These are phyloP conservation scores for Nylanderia fulva DNA, from an alignment of 1,140 invertebrate species.

Conservation along the genomic window DNA sequence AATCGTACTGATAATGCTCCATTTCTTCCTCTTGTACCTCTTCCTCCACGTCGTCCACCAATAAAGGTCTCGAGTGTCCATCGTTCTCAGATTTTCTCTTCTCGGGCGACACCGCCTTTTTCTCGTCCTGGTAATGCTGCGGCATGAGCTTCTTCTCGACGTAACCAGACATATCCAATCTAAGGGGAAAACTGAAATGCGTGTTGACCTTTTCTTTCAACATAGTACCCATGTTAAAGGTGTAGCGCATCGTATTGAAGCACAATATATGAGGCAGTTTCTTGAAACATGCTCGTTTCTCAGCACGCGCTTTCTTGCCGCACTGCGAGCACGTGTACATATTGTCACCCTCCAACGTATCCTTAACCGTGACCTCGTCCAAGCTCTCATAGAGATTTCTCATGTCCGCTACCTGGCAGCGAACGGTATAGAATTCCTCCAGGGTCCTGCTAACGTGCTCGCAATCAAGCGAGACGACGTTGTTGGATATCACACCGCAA, in stretches of 20 bases:
- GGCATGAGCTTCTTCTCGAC: conserved; percentile 97
- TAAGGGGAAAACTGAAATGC: conserved; percentile 98
- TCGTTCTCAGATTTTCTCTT: conserved; percentile 83
- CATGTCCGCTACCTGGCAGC: conserved; percentile 98
- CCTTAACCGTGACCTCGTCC: conserved; percentile 98
- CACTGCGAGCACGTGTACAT: conserved; percentile 99
- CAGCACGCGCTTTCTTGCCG: conserved; percentile 96
- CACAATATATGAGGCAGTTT: conserved; percentile 96
- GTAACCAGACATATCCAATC: conserved; percentile 97
- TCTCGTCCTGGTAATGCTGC: conserved; percentile 91
- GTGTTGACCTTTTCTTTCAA: conserved; percentile 98
- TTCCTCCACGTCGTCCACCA: conserved; percentile 79
- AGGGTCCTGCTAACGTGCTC: conserved; percentile 96
- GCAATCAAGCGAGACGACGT: conserved; percentile 97
- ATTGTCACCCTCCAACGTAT: conserved; percentile 98
- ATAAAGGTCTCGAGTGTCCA: conserved; percentile 72
- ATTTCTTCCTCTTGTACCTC: conserved; percentile 80
- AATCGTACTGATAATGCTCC: conserved; percentile 93
- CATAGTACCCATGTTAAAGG: conserved; percentile 99
- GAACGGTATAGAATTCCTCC: conserved; percentile 98
- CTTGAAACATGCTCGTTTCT: conserved; percentile 98
- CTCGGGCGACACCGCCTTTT: conserved; percentile 78
- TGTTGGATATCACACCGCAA: conserved; percentile 97
- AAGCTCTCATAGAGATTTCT: conserved; percentile 97
- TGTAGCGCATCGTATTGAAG: conserved; percentile 99